Percentiles rank a stretch among this genome's conserved stretches.
Evolutionary conservation across 2,888 invertebrate species (phyloP).

Genomic region (Proisotoma minuta): DNA sequence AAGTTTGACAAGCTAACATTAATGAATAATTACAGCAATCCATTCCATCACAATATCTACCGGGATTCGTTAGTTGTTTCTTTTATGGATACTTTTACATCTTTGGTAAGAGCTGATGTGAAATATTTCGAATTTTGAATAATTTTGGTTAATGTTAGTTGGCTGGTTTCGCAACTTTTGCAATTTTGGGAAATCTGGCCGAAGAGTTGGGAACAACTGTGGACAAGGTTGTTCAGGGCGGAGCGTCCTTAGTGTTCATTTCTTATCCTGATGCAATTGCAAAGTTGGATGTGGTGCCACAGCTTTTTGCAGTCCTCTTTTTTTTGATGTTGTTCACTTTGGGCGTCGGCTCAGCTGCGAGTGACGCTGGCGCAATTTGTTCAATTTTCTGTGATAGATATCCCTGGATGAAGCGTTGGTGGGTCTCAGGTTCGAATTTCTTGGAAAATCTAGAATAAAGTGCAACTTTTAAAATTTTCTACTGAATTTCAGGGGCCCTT

Average conservation of each 20-base stretch:
- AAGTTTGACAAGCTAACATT: no score
- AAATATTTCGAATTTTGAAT: no score
- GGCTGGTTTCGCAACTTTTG: constrained; percentile 70
- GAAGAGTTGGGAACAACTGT: constrained; percentile 54
- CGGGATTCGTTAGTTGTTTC: constrained; percentile 78
- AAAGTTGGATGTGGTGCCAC: constrained; percentile 67
- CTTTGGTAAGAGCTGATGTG: no score
- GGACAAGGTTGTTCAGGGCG: constrained; percentile 63
- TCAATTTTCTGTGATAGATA: constrained; percentile 66
- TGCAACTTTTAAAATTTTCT: no score
- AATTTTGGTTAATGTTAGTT: no score
- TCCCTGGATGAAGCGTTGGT: constrained; percentile 59
- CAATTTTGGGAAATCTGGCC: constrained; percentile 75
- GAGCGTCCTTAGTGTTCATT: constrained; percentile 74
- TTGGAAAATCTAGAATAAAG: no score
- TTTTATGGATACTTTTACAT: constrained; percentile 74
- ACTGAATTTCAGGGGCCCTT: no score
- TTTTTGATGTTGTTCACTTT: constrained; percentile 54
- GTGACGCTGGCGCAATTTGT: constrained; percentile 64
- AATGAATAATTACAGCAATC: no score
- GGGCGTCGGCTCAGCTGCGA: constrained; percentile 65
- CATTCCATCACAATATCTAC: constrained; percentile 63
- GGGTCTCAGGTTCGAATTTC: no score
- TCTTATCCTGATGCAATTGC: constrained; percentile 80
- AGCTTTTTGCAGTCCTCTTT: constrained; percentile 73